Percentiles rank a stretch among this genome's conserved stretches.
Conservation (phyloP, 2,113 vertebrate genomes). For the Campylomormyrus tamandua region DNA sequence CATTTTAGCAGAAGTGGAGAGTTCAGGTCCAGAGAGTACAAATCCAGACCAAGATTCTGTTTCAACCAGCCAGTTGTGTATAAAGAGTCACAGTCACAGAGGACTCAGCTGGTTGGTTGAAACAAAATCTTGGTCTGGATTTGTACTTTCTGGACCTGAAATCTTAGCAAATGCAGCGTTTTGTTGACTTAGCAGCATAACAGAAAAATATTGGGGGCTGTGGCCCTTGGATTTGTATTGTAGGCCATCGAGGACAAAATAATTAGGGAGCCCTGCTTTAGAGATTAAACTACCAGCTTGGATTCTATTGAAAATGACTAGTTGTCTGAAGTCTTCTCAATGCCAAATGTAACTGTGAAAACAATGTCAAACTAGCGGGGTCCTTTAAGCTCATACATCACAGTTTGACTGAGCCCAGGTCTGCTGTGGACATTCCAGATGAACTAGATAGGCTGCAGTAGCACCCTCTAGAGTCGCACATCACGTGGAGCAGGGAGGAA, state of each 20-base stretch:
- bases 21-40: no score
- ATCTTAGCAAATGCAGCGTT: not conserved
- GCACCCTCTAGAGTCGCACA: not conserved
- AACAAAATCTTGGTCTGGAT: no score
- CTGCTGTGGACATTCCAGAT: not conserved
- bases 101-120: no score
- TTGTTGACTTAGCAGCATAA: not conserved
- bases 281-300: not conserved
- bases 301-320: not conserved
- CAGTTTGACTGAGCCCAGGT: not conserved
- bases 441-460: not conserved
- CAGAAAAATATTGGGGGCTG: not conserved
- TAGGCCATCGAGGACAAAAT: not conserved
- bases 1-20: not conserved
- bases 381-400: not conserved
- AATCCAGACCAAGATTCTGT: no score
- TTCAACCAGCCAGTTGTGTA: no score
- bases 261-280: not conserved
- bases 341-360: not conserved
- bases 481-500: not conserved
- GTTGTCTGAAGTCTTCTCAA: not conserved
- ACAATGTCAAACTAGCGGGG: not conserved
- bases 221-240: not conserved
- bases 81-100: no score
- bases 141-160: not conserved